Conservation (phyloP, 2,888 invertebrate genomes). For the Eledona agricola region DNA sequence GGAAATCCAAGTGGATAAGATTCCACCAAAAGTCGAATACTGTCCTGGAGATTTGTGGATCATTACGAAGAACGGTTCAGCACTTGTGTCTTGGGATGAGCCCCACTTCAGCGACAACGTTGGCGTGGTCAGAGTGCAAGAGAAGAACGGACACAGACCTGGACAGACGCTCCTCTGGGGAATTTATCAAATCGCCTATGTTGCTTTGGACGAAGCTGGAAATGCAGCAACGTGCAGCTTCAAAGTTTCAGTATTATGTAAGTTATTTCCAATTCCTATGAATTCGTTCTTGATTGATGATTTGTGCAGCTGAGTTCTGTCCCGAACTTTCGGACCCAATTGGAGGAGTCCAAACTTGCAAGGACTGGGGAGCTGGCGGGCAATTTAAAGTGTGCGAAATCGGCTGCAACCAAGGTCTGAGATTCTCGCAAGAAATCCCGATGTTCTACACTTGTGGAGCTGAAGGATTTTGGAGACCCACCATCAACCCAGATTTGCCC, state of each 20-base stretch:
- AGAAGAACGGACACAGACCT: slow-evolving; percentile 85
- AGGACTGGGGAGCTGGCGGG: slow-evolving; percentile 96
- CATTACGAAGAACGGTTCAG: slow-evolving; percentile 90
- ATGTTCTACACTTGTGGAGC: slow-evolving; percentile 98
- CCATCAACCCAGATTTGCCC: slow-evolving; percentile 78
- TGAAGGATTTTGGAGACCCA: slow-evolving; percentile 97
- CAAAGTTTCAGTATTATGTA: slow-evolving; percentile 88
- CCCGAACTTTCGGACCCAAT: slow-evolving; percentile 88
- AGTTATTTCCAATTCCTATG: slow-evolving; percentile 58
- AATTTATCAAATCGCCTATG: slow-evolving; percentile 90
- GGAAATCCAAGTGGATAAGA: slow-evolving; percentile 68
- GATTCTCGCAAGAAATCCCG: slow-evolving; percentile 93
- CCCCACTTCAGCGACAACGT: slow-evolving; percentile 92
- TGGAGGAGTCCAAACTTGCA: slow-evolving; percentile 90
- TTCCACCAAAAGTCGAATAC: slow-evolving; percentile 85
- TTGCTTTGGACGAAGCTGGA: slow-evolving; percentile 92
- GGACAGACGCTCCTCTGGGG: slow-evolving; percentile 92
- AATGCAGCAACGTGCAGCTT: slow-evolving; percentile 92
- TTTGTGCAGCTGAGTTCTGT: slow-evolving; percentile 83
- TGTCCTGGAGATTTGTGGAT: slow-evolving; percentile 96
- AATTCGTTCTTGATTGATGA: slow-evolving; percentile 2
- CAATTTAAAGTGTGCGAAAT: slow-evolving; percentile 96
- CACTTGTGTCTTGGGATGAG: slow-evolving; percentile 90
- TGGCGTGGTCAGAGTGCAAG: slow-evolving; percentile 79
- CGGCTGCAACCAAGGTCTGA: slow-evolving; percentile 82